Evolutionary conservation across 2,888 invertebrate species (phyloP).

Genomic region (Aleiodes alternator): DNA sequence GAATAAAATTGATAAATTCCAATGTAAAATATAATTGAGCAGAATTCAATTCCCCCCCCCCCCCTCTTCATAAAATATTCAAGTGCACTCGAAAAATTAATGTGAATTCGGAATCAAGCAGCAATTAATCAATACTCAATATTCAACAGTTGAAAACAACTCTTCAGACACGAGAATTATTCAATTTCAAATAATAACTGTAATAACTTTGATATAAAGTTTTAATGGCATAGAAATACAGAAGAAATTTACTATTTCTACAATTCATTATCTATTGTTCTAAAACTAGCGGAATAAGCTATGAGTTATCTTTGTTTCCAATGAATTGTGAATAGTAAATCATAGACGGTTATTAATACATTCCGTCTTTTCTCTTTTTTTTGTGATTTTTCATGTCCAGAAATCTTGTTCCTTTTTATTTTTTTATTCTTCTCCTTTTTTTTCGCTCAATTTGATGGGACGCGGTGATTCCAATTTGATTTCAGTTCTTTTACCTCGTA

Average conservation of each 20-base stretch:
- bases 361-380: background rate
- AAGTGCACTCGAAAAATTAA: too few relatives aligned
- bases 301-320: conserved; percentile 20
- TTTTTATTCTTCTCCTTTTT: background rate
- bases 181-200: too few relatives aligned
- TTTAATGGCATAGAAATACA: background rate
- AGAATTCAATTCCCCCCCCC: background rate
- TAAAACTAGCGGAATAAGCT: conserved; percentile 2
- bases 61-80: background rate
- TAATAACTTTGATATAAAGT: too few relatives aligned
- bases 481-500: background rate
- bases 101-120: too few relatives aligned
- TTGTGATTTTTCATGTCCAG: background rate
- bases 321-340: background rate
- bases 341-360: conserved; percentile 13
- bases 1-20: background rate
- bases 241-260: too few relatives aligned
- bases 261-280: too few relatives aligned
- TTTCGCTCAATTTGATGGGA: background rate
- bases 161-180: too few relatives aligned
- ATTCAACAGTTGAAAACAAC: too few relatives aligned
- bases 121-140: background rate
- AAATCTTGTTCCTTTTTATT: background rate
- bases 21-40: background rate
- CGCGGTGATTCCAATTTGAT: conserved; percentile 29